These are phyloP conservation scores for Spialia ferax DNA, from an alignment of 2,888 invertebrate species.

Conservation along the genomic window DNA sequence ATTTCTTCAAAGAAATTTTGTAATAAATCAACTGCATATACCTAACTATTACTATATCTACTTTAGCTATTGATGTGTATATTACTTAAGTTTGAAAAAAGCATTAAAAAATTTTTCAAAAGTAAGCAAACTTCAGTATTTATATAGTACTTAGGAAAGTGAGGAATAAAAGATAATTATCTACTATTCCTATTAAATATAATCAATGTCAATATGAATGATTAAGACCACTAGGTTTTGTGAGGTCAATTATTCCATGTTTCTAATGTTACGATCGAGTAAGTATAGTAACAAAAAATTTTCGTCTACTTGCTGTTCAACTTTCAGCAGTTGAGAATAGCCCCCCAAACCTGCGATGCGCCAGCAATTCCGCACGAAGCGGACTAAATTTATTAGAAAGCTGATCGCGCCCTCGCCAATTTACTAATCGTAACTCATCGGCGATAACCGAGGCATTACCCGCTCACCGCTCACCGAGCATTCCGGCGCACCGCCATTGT, in stretches of 20 bases:
- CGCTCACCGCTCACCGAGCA: slow-evolving; percentile 20
- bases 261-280: too few relatives aligned
- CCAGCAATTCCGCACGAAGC: slow-evolving; percentile 58
- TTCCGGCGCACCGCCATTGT: slow-evolving; percentile 5
- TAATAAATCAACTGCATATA: background rate
- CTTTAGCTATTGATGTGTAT: background rate
- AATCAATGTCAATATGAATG: too few relatives aligned
- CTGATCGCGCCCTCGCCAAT: slow-evolving; percentile 74
- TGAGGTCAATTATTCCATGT: too few relatives aligned
- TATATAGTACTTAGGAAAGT: too few relatives aligned
- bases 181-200: too few relatives aligned
- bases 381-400: slow-evolving; percentile 73
- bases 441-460: slow-evolving; percentile 65
- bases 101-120: too few relatives aligned
- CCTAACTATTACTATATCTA: background rate
- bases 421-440: slow-evolving; percentile 81
- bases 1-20: background rate
- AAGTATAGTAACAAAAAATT: too few relatives aligned
- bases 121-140: too few relatives aligned
- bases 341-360: slow-evolving; percentile 45
- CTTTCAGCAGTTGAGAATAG: slow-evolving; percentile 14
- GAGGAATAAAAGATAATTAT: too few relatives aligned
- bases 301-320: background rate
- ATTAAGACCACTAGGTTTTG: too few relatives aligned
- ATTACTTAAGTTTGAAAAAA: background rate